A percentile compares a stretch with the other conserved stretches of the same genome.
Evolutionary conservation across 2,888 invertebrate species (phyloP).

Genomic region (Eupithecia insigniata): DNA sequence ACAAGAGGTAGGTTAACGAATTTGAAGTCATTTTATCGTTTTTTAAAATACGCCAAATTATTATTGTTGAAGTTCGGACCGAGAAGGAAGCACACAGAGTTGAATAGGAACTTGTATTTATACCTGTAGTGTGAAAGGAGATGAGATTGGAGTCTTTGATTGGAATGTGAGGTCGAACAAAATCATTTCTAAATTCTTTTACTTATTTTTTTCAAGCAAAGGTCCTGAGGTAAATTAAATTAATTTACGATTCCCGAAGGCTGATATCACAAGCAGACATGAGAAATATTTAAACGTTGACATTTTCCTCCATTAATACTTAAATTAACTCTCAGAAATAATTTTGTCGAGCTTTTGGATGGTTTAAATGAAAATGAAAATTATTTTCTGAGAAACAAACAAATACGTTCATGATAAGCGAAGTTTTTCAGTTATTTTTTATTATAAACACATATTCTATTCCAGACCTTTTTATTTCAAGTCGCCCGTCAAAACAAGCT

Average conservation of each 20-base stretch:
- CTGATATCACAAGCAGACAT: constrained; percentile 37
- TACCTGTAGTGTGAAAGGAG: no score
- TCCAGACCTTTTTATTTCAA: not conserved
- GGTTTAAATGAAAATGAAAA: not conserved
- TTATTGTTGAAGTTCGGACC: no score
- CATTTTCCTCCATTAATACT: constrained; percentile 51
- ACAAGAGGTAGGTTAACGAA: no score
- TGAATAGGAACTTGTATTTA: no score
- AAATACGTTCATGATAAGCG: not conserved
- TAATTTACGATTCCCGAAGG: constrained; percentile 20
- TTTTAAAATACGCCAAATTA: no score
- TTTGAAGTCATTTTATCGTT: no score
- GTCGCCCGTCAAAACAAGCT: not conserved
- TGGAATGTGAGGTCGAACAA: not conserved
- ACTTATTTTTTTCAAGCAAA: not conserved
- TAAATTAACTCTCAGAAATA: constrained; percentile 28
- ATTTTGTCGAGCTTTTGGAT: not conserved
- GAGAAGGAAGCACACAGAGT: no score
- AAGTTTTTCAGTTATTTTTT: not conserved
- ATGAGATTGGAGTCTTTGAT: not conserved
- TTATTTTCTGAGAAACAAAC: not conserved
- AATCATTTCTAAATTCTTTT: not conserved
- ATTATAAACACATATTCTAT: not conserved
- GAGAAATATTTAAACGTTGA: constrained; percentile 47
- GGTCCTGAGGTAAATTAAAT: not conserved